Evolutionary conservation across 2,888 invertebrate genomes (phyloP).

Genomic region (Lepidochrysops patricia): DNA sequence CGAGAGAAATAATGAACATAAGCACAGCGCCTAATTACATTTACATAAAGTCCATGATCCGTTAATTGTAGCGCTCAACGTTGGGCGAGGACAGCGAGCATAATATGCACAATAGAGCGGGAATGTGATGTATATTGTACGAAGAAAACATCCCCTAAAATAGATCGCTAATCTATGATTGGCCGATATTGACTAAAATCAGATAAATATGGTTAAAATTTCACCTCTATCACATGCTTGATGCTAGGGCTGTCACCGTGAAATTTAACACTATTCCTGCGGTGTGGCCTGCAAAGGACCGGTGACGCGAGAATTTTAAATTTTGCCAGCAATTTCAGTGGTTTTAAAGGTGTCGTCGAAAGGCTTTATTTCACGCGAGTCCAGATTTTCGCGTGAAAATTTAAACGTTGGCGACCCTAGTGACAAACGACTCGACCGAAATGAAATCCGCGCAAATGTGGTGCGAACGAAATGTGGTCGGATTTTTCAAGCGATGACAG

Average conservation of each 20-base stretch:
- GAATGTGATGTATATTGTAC: no score
- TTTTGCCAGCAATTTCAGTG: background rate
- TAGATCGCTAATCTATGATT: no score
- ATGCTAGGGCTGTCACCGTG: no score
- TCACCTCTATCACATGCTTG: no score
- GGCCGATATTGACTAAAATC: background rate
- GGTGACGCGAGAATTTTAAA: background rate
- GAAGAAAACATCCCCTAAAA: no score
- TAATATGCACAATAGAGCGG: background rate
- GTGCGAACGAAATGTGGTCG: conserved; percentile 22
- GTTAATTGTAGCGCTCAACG: background rate
- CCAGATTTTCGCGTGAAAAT: background rate
- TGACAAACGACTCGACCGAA: conserved; percentile 3
- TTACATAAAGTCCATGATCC: background rate
- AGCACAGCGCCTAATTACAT: background rate
- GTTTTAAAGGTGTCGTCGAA: background rate
- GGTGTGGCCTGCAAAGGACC: background rate
- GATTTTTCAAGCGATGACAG: conserved; percentile 15
- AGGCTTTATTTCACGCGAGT: conserved; percentile 1
- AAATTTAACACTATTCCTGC: background rate
- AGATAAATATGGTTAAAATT: background rate
- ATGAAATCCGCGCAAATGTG: background rate
- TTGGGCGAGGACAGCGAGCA: no score
- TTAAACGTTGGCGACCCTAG: conserved; percentile 3
- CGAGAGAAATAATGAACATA: background rate